Evolutionary conservation across 2,888 invertebrate species (phyloP).

Genomic region (Tenodera sinensis): DNA sequence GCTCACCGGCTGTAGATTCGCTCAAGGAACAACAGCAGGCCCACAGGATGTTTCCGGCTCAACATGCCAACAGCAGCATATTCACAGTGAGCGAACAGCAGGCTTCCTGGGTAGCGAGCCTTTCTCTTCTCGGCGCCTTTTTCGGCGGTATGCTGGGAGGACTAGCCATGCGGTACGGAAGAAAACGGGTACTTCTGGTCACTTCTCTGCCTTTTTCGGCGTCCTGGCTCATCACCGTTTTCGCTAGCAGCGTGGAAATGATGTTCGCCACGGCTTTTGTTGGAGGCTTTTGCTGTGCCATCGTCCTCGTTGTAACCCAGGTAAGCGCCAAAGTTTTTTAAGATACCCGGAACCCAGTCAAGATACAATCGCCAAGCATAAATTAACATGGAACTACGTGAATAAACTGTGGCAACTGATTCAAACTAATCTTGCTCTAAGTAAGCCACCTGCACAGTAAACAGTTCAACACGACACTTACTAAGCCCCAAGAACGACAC

Average conservation of each 20-base stretch:
- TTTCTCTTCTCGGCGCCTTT: slow-evolving; percentile 74
- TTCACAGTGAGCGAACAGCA: slow-evolving; percentile 56
- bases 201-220: slow-evolving; percentile 72
- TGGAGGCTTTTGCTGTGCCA: slow-evolving; percentile 77
- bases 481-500: too few species aligned
- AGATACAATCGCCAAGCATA: too few species aligned
- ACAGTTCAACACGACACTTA: too few species aligned
- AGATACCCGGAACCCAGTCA: too few species aligned
- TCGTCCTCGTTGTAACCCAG: slow-evolving; percentile 72
- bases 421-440: too few species aligned
- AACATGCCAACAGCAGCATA: background rate
- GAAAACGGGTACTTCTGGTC: slow-evolving; percentile 64
- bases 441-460: too few species aligned
- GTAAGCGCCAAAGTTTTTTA: slow-evolving; percentile 43
- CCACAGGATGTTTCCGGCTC: slow-evolving; percentile 14
- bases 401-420: too few species aligned
- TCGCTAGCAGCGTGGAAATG: slow-evolving; percentile 71
- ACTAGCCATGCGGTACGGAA: slow-evolving; percentile 70
- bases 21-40: slow-evolving; percentile 45
- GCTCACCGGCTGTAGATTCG: slow-evolving; percentile 76
- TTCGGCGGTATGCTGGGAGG: slow-evolving; percentile 77
- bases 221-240: slow-evolving; percentile 78
- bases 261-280: slow-evolving; percentile 82
- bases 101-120: slow-evolving; percentile 77
- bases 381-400: too few species aligned